Base-by-base conservation (phyloP, 1,140 invertebrate genomes). In the Zaprionus gabonicus region DNA sequence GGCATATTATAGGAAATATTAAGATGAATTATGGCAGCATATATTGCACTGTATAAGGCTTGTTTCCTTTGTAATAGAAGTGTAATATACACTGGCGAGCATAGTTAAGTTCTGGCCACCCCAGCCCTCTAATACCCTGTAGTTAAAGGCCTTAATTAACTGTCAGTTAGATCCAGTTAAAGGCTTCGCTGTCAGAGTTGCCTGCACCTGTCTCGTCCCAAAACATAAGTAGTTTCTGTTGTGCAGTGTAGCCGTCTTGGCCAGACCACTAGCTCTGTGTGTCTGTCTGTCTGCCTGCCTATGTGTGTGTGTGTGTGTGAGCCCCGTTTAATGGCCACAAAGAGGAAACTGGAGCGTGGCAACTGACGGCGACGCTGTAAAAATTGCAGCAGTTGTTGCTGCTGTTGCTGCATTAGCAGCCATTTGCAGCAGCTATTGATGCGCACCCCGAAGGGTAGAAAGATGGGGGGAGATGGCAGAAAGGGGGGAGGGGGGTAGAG, bases 341-440 rank as follows among this genome's bases (percentile, higher is more conserved):
- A 90, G 79, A 81, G 85, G 85, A 88, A 88, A 88, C 78, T 84
- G 85, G 85, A 88, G 85, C 85, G 81, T 88, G 81, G 81, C 81
- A 84, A 73, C 71, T 73, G 75, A 73, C 51, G 69, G 34, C 75
- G 58, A 67, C 70, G 56, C 57, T 76, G 60, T 59, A 75, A 75
- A 70, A 70, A 81, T 80, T 82, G 81, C 76, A 71, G 81, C 78
- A 81, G 75, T 85, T 69, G 75, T 78, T 70, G 78, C 79, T 78
- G 81, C 80, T 90, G 84, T 85, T 78, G 81, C 80, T 90, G 84
- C 84, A 88, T 88, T 88, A 90, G 85, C 85, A 81, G 81, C 85
- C 83, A 83, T 88, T 87, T 87, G 80, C 83, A 82, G 83, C 72
- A 77, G 82, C 77, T 77, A 87, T 88, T 88, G 83, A 74, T 82